Evolutionary conservation across 2,797 vertebrate genomes (phyloP), one percentile per base, ranked within the genome.

Genomic region (Lutjanus campechanus): DNA sequence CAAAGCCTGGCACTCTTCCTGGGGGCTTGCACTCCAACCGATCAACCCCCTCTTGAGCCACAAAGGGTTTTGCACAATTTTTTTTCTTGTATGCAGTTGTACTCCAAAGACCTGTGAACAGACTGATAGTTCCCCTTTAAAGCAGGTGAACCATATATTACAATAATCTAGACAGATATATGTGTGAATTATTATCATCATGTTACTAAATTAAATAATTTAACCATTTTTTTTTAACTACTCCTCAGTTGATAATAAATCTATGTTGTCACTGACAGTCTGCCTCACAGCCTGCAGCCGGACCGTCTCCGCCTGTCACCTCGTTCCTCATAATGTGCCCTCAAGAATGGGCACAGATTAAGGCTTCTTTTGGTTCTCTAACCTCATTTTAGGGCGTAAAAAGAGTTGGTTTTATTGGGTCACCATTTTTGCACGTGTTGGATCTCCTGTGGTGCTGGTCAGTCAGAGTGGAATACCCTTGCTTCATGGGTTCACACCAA

Each of bases 371-470:
- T 69, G 41, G 85, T 83, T 90, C 88, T 90, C 86, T 76, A 79
- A 68, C 78, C 74, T 88, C 73, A 74, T 91, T 93, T 93, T 89
- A 83, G 56, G 74, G 53, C 58, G 72, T 86, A 93, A 93, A 94
- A 92, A 82, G 91, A 91, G 84, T 90, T 91, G 88, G 87, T 93
- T 95, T 94, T 91, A 91, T 73, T 86, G 88, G 86, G 93, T 88
- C 90, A 83, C 89, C 72, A 51, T 94, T 81, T 91, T 87, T 92
- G 92, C 93, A 89, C 84, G 81, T 91, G 92, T 84, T 93, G 89
- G 91, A 85, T 88, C 89, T 94, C 96, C 95, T 64, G 94, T 51
- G 85, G 95, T 91, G 96, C 93, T 95, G 95, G 96, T 96, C 96
- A 95, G 93, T 94, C 92, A 89, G 83, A 89, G 81, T 85, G 93